phyloP scores from a whole-genome alignment of 2,888 invertebrate species.

The Melipona bicolor region DNA sequence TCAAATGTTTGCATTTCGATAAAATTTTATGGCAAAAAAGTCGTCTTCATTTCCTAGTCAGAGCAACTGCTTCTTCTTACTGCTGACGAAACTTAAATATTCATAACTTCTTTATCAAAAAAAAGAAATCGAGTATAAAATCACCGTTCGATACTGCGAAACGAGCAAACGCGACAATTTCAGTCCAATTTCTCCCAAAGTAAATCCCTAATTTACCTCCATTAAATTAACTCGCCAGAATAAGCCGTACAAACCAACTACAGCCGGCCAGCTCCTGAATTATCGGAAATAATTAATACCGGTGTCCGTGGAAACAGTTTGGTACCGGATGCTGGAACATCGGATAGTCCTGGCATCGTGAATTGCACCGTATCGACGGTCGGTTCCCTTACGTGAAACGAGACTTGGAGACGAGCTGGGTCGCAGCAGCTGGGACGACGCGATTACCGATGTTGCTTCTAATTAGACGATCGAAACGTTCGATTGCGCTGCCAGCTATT shows the following conservation, averaged over 20 bases:
- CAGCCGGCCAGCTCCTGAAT: background rate
- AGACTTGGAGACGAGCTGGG: slow-evolving; percentile 22
- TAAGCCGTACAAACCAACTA: background rate
- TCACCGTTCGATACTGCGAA: background rate
- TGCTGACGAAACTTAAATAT: too few species aligned
- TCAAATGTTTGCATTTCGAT: too few species aligned
- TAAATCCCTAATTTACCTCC: background rate
- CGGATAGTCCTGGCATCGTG: background rate
- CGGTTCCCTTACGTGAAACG: slow-evolving; percentile 28
- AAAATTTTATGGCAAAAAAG: too few species aligned
- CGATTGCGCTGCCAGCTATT: slow-evolving; percentile 38
- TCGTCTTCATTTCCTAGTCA: too few species aligned
- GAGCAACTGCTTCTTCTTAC: too few species aligned
- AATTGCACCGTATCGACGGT: slow-evolving; percentile 9
- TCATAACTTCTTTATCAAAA: too few species aligned
- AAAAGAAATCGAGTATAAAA: too few species aligned
- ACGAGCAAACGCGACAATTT: background rate
- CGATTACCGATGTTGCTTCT: slow-evolving; percentile 56
- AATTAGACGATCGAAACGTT: slow-evolving; percentile 64
- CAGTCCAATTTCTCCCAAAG: background rate
- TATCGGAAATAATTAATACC: slow-evolving; percentile 15
- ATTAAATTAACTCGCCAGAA: background rate
- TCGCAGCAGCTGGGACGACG: slow-evolving; percentile 36
- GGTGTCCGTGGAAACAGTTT: slow-evolving; percentile 20
- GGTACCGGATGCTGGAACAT: background rate